Conservation (phyloP, 2,113 vertebrate genomes). For the Onychostruthus taczanowskii region DNA sequence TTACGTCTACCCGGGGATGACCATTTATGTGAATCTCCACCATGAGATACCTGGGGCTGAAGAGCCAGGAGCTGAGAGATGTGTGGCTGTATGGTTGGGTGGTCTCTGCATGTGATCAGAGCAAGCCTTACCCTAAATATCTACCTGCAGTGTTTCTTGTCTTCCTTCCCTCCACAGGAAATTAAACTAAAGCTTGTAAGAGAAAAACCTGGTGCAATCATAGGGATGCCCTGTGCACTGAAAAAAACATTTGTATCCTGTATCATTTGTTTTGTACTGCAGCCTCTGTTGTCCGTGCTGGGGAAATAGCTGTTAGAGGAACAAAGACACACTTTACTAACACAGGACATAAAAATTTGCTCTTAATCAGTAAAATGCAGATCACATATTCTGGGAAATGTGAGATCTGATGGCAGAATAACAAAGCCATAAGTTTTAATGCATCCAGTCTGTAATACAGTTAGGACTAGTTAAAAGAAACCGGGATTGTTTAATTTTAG, state of each 20-base stretch:
- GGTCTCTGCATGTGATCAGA: not conserved
- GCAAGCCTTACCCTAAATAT: not conserved
- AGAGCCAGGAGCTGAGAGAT: not conserved
- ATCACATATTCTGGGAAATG: not conserved
- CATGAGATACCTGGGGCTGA: not conserved
- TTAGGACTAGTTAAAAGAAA: not conserved
- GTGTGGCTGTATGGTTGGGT: too few species aligned
- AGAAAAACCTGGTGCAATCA: not conserved
- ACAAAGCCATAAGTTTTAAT: not conserved
- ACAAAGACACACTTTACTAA: not conserved
- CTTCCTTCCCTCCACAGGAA: not conserved
- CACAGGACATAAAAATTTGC: not conserved
- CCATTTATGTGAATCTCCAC: not conserved
- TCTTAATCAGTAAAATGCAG: not conserved
- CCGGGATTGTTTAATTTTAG: not conserved
- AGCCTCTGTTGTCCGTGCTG: not conserved
- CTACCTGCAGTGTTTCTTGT: not conserved
- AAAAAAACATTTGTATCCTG: not conserved
- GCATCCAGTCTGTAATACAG: not conserved
- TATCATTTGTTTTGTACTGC: not conserved
- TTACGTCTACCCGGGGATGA: not conserved
- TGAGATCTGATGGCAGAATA: not conserved
- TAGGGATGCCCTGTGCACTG: not conserved
- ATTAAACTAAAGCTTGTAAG: not conserved
- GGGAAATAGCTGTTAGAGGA: not conserved